Evolutionary conservation across 2,797 vertebrate genomes (phyloP).

Genomic region (Melanotaenia nigrans): DNA sequence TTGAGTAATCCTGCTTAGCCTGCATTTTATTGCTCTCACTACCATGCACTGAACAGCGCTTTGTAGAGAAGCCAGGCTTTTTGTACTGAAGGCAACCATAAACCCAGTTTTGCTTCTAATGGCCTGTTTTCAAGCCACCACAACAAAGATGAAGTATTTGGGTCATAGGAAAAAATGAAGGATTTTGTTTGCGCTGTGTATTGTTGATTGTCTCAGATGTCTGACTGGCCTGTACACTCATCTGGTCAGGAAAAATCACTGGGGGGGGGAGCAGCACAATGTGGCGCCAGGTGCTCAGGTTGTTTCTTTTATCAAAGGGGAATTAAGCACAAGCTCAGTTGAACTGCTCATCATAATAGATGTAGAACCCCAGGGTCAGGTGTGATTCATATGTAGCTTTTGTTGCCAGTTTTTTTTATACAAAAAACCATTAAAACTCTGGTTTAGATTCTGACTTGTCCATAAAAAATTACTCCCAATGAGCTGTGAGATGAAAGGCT

Average conservation of each 20-base stretch:
- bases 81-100: constrained; percentile 44
- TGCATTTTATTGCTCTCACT: constrained; percentile 51
- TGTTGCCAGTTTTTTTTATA: constrained; percentile 18
- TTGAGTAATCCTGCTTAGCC: constrained; percentile 69
- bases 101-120: constrained; percentile 51
- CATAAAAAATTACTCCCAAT: constrained; percentile 44
- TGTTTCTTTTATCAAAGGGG: constrained; percentile 38
- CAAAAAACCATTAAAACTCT: constrained; percentile 42
- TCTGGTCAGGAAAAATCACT: constrained; percentile 30
- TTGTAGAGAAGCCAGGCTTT: constrained; percentile 43
- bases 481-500: constrained; percentile 63
- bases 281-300: constrained; percentile 39
- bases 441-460: constrained; percentile 55
- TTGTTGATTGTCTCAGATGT: constrained; percentile 42
- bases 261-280: not conserved
- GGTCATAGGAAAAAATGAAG: constrained; percentile 62
- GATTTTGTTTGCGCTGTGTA: constrained; percentile 54
- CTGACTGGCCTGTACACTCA: constrained; percentile 2
- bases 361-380: constrained; percentile 24
- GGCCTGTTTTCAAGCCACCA: constrained; percentile 51
- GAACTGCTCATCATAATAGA: constrained; percentile 21
- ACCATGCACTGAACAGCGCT: constrained; percentile 67
- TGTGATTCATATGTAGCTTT: constrained; percentile 24
- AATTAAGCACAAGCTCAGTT: constrained; percentile 10
- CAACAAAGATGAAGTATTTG: constrained; percentile 65